These are phyloP conservation scores for Creontiades dilutus DNA, from an alignment of 2,888 invertebrate genomes.

Conservation along the genomic window DNA sequence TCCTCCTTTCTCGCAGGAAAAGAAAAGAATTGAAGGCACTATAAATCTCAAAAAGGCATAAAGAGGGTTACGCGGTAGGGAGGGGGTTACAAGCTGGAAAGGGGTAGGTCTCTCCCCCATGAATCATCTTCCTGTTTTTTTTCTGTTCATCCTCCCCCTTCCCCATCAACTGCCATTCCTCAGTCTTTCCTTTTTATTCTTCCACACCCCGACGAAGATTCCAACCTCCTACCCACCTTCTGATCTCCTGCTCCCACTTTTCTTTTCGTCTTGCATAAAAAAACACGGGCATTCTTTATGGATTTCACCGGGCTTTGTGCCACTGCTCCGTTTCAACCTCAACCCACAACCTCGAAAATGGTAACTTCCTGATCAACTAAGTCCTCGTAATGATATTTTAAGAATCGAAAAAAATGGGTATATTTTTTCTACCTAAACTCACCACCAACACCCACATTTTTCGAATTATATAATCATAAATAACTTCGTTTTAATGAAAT, in stretches of 20 bases:
- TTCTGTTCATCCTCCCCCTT: slow-evolving; percentile 21
- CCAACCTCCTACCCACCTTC: slow-evolving; percentile 36
- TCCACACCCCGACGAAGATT: slow-evolving; percentile 44
- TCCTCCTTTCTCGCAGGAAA: slow-evolving; percentile 45
- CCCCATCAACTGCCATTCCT: slow-evolving; percentile 18
- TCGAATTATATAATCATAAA: no score
- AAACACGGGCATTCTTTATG: slow-evolving; percentile 63
- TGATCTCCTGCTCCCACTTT: slow-evolving; percentile 41
- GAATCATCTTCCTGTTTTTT: slow-evolving; percentile 52
- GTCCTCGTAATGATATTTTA: no score
- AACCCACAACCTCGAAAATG: no score
- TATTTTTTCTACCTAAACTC: no score
- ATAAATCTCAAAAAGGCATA: slow-evolving; percentile 72
- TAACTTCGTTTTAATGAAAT: no score
- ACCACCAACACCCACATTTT: no score
- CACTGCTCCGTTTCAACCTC: neutral
- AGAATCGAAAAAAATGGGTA: no score
- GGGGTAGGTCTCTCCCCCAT: slow-evolving; percentile 52
- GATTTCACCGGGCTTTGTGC: slow-evolving; percentile 58
- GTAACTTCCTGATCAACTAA: no score
- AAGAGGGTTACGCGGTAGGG: slow-evolving; percentile 58
- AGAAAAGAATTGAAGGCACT: slow-evolving; percentile 66
- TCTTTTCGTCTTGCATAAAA: slow-evolving; percentile 50
- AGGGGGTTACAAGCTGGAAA: slow-evolving; percentile 57
- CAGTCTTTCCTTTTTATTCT: neutral